Evolutionary conservation across 1,140 invertebrate species (phyloP), one percentile per base, ranked within the genome.

Genomic region (Heterodera schachtii): DNA sequence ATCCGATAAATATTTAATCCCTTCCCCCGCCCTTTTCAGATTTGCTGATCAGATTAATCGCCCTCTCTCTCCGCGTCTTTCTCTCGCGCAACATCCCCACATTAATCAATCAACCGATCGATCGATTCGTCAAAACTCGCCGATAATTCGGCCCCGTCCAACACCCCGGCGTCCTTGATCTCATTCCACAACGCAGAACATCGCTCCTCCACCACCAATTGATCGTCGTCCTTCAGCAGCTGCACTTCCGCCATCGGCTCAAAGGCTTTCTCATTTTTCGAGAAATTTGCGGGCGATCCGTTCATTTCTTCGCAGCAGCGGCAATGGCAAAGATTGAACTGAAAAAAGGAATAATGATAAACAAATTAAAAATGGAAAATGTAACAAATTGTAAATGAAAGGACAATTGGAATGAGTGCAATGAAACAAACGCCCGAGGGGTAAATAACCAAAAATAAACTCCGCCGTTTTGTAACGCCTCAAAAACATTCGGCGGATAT

Each of bases 111-210:
- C 21, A 13, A 74, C 8, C 21, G 3, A 5, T n/a, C 52, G 19
- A 52, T 52, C 41, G 49, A n/a, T 8, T 13, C 0, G 66, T 64
- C 16, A 76, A 60, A 76, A 49, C 75, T 21, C 16, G 66, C 77
- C 44, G 77, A 78, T 41, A 78, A 44, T 64, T 78, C 77, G 3
- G 31, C 21, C 41, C 57, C 64, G 21, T 70, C 21, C 47, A 78
- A n/a, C 47, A 78, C 77, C n/a, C 3, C 13, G 16, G 64, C 64
- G 70, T 78, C 77, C 49, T 78, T 78, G 44, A 78, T 78, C 49
- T 71, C 46, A 5, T 70, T 78, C 77, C 77, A 78, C 47, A 78
- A 8, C 31, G 31, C 64, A 64, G 77, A 78, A 78, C 77, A 78
- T 16, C 44, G 64, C 49, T 78, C 77, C 49, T 69, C 77, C 8